Base-by-base conservation (phyloP, 2,888 invertebrate genomes). In the Minunthozetes semirufus region DNA sequence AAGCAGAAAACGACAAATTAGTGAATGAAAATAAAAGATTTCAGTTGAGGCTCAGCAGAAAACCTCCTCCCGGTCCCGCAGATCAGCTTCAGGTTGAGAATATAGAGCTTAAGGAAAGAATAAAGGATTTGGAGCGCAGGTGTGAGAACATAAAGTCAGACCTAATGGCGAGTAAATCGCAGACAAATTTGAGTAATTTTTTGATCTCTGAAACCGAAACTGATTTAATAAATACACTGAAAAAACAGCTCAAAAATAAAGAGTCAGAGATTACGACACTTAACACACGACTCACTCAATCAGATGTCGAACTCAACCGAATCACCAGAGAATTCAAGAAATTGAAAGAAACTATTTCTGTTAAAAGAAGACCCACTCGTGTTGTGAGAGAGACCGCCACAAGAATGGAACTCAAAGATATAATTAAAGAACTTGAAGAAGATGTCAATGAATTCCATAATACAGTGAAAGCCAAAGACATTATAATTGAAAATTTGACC, bases 351-450 rank as follows among this genome's bases (percentile, higher is more conserved):
- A 88, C 88, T 76, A 86, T 88, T 0, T 87, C 87, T 59, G 29
- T 53, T n/a, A 89, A 88, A 79, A 87, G 88, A 29, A 86, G 90
- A 79, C 87, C 87, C n/a, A 87, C 89, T 4, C 90, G 90, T 81
- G 89, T 89, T 80, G 86, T 89, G 11, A 89, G 79, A 78, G 78
- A 80, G 56, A 78, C 77, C 13, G 80, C 80, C 17, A 79, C 79
- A 17, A 72, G 78, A 38, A 63, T 74, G 13, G 80, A 82, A 42
- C 79, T 83, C 38, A 91, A 89, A 80, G 91, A 88, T 80, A 91
- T 92, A 89, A 89, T 94, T 1, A 89, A 90, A 76, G 93, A 94
- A 78, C 85, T 94, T 79, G 94, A 94, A 83, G 90, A 88, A 81
- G 94, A 95, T 86, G 89, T 93, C 78, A 88, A 89, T 72, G 78